Evolutionary conservation across 2,888 invertebrate genomes (phyloP).

Genomic region (Minunthozetes semirufus): DNA sequence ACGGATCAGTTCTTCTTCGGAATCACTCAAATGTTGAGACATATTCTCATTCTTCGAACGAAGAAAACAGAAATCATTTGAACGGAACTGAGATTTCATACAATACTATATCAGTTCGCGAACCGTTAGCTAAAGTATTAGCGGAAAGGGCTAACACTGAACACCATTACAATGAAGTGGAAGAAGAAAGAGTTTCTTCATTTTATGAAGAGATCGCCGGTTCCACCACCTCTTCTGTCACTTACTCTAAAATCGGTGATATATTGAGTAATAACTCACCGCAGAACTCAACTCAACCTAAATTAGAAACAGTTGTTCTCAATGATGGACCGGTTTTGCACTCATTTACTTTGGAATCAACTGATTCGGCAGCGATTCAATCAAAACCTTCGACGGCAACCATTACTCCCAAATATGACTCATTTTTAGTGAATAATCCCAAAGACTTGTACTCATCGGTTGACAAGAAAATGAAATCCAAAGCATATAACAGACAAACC

Average conservation of each 20-base stretch:
- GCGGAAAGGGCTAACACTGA: slow-evolving; percentile 36
- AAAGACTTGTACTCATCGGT: slow-evolving; percentile 34
- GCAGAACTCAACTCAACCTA: not conserved
- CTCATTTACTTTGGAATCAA: not conserved
- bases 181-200: slow-evolving; percentile 37
- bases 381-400: not conserved
- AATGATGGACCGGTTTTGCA: not conserved
- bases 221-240: slow-evolving; percentile 32
- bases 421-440: slow-evolving; percentile 21
- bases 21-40: not conserved
- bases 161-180: slow-evolving; percentile 40
- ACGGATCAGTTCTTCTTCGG: not conserved
- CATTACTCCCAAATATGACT: slow-evolving; percentile 23
- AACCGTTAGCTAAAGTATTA: slow-evolving; percentile 38
- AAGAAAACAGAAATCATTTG: not conserved
- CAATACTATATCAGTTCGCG: slow-evolving; percentile 39
- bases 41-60: not conserved
- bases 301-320: not conserved
- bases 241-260: slow-evolving; percentile 36
- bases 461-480: slow-evolving; percentile 35
- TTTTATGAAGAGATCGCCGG: slow-evolving; percentile 39
- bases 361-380: not conserved
- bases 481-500: slow-evolving; percentile 24
- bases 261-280: slow-evolving; percentile 4
- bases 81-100: slow-evolving; percentile 35